Percentiles rank a stretch among this genome's conserved stretches.
Conservation (phyloP, 92 coral and sea anemone species). For the Palythoa heliodiscus region DNA sequence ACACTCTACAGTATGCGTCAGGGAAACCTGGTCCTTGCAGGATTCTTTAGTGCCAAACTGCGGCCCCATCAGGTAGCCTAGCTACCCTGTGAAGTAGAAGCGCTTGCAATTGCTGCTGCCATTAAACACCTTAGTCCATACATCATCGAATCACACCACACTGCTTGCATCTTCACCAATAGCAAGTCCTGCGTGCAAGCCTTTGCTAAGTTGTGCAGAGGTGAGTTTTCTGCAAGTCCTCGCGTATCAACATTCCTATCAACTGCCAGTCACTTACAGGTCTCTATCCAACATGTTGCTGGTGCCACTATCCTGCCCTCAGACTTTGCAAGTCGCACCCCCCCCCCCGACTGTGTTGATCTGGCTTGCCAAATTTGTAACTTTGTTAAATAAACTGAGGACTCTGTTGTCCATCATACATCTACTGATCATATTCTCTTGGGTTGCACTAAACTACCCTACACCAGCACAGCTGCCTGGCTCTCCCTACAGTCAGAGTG, state of each 20-base stretch:
- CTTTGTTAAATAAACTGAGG: background rate
- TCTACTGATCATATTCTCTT: background rate
- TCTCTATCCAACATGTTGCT: background rate
- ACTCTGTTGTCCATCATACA: background rate
- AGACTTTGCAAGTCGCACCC: background rate
- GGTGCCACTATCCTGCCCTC: background rate
- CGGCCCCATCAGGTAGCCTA: background rate
- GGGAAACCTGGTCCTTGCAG: constrained; percentile 13
- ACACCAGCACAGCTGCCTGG: background rate
- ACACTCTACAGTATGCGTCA: constrained; percentile 41
- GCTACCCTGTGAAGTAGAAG: background rate
- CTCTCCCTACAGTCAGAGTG: background rate
- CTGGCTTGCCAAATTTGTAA: background rate
- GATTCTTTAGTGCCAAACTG: background rate
- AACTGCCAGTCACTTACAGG: background rate
- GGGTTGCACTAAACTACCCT: background rate
- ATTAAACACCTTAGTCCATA: background rate
- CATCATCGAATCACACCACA: background rate
- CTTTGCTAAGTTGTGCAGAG: background rate
- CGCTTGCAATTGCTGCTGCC: background rate
- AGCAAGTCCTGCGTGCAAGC: background rate
- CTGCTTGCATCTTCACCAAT: background rate
- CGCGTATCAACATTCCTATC: background rate
- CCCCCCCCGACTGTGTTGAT: background rate
- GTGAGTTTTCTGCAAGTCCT: background rate